Conservation (phyloP, 2,888 invertebrate genomes). For the Pediacus dermestoides region DNA sequence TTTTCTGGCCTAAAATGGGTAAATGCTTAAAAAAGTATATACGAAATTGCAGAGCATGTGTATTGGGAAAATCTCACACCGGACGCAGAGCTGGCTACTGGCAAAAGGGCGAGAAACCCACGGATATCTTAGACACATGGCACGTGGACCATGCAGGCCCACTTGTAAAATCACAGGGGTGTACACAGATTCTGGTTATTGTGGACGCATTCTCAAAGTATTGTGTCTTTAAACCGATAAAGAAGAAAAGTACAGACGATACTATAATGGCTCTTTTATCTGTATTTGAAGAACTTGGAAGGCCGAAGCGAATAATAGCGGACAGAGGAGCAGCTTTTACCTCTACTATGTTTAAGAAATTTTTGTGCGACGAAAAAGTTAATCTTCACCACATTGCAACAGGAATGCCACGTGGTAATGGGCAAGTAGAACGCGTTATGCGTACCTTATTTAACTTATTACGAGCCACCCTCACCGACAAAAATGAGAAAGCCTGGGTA, state of each 20-base stretch:
- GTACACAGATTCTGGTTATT: constrained; percentile 27
- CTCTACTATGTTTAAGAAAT: constrained; percentile 5
- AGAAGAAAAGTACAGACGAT: too few species aligned
- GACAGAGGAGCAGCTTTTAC: constrained; percentile 14
- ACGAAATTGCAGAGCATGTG: constrained; percentile 24
- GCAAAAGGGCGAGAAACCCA: constrained; percentile 24
- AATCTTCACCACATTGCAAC: constrained; percentile 5
- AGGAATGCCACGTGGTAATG: constrained; percentile 10
- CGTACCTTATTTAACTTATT: too few species aligned
- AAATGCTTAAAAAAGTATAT: constrained; percentile 14
- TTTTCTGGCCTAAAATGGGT: constrained; percentile 13
- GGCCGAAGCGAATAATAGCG: constrained; percentile 9
- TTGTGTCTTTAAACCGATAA: too few species aligned
- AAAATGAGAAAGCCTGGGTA: too few species aligned
- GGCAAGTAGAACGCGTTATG: constrained; percentile 13
- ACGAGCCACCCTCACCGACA: too few species aligned
- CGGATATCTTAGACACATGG: constrained; percentile 30
- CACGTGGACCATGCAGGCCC: constrained; percentile 35
- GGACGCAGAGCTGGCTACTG: constrained; percentile 13
- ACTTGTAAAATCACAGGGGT: constrained; percentile 26
- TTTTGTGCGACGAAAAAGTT: constrained; percentile 8
- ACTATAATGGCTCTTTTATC: constrained; percentile 6
- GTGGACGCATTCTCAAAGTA: constrained; percentile 32
- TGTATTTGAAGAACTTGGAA: constrained; percentile 11
- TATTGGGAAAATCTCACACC: constrained; percentile 27